Conservation (phyloP, 2,888 invertebrate genomes). For the Torymus tubicola region DNA sequence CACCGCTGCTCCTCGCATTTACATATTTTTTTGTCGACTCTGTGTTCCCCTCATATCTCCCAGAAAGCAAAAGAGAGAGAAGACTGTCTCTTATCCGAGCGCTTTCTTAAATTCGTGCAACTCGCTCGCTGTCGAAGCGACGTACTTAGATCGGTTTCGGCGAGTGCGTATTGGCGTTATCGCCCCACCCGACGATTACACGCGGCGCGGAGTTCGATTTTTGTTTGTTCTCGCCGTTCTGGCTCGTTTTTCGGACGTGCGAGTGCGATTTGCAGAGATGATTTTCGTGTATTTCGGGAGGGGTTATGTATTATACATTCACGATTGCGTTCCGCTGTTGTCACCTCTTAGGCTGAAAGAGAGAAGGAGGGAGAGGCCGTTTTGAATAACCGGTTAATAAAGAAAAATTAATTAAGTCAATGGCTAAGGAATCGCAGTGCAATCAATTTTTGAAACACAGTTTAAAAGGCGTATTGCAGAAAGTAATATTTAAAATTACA, state of each 20-base stretch:
- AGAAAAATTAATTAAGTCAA: too few species aligned
- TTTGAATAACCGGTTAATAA: too few species aligned
- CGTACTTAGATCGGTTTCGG: constrained; percentile 31
- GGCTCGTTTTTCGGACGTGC: not conserved
- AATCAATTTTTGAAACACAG: too few species aligned
- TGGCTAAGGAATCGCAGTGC: too few species aligned
- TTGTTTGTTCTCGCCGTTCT: constrained; percentile 3
- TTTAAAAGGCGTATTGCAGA: too few species aligned
- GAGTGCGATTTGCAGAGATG: not conserved
- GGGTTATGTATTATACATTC: not conserved
- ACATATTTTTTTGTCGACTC: constrained; percentile 39
- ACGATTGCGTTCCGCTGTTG: not conserved
- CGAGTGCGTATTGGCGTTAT: constrained; percentile 38
- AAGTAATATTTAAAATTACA: too few species aligned
- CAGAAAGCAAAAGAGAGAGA: not conserved
- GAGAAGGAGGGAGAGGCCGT: too few species aligned
- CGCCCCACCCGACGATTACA: constrained; percentile 10
- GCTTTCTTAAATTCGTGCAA: constrained; percentile 39
- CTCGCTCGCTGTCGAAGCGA: not conserved
- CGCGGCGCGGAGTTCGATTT: not conserved
- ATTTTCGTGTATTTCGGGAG: constrained; percentile 7
- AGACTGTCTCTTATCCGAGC: not conserved
- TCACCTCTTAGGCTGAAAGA: not conserved
- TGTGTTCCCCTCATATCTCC: not conserved
- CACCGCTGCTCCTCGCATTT: constrained; percentile 31